A percentile compares a stretch with the other conserved stretches of the same genome.
phyloP scores from a whole-genome alignment of 2,113 vertebrate species.

The Entomyzon cyanotis region DNA sequence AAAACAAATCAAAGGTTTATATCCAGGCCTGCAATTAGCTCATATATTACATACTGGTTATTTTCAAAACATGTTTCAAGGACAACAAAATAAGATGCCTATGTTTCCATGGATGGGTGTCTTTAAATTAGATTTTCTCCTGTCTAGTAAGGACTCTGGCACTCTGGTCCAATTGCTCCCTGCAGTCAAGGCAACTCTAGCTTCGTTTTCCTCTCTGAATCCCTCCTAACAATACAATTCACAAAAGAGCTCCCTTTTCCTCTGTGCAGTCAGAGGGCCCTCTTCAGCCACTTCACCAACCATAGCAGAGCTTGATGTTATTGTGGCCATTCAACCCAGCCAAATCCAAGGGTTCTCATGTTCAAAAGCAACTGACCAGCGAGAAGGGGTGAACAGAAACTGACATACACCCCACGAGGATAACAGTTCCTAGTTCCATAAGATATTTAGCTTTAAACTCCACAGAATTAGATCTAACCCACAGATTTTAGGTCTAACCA shows the following conservation, averaged over 20 bases:
- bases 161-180: not conserved
- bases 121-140: not conserved
- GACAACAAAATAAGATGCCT: not conserved
- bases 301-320: not conserved
- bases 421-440: accelerated
- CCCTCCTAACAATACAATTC: not conserved
- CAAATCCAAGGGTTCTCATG: not conserved
- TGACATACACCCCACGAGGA: not conserved
- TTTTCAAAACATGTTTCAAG: not conserved
- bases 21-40: not conserved
- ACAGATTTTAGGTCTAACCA: not conserved
- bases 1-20: conserved; percentile 43
- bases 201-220: not conserved
- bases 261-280: accelerated
- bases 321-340: not conserved
- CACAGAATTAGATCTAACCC: not conserved
- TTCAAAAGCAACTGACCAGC: not conserved
- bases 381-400: not conserved
- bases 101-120: not conserved
- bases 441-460: not conserved
- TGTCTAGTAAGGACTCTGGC: not conserved
- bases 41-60: not conserved
- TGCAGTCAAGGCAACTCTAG: not conserved
- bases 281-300: not conserved
- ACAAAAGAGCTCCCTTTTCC: not conserved